Evolutionary conservation across 2,888 invertebrate species (phyloP).

Genomic region (Ferrisia virgata): DNA sequence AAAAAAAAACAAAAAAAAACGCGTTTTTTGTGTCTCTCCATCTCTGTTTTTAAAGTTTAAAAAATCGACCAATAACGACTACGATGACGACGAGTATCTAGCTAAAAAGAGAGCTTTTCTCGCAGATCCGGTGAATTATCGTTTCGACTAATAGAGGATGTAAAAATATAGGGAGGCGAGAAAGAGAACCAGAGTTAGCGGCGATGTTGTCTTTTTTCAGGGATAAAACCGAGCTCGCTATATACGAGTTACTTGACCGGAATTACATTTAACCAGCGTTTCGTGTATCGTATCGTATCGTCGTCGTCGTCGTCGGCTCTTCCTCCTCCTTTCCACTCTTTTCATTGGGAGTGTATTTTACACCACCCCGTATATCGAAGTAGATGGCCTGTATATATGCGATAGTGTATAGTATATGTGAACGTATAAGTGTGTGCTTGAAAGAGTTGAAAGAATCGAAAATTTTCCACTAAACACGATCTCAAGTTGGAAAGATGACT

Average conservation of each 20-base stretch:
- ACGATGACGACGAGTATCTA: background rate
- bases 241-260: background rate
- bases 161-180: background rate
- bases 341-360: too few relatives aligned
- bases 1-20: background rate
- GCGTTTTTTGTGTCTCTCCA: background rate
- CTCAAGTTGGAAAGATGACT: too few relatives aligned
- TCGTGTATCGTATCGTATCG: background rate
- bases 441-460: too few relatives aligned
- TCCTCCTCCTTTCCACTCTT: too few relatives aligned
- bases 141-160: background rate
- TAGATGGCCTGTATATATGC: too few relatives aligned
- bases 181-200: background rate
- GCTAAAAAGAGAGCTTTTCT: background rate
- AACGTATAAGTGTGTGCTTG: too few relatives aligned
- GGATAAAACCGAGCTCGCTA: background rate
- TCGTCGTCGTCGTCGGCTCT: too few relatives aligned
- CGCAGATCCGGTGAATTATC: background rate
- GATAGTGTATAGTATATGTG: too few relatives aligned
- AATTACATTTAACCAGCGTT: background rate
- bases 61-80: background rate
- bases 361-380: too few relatives aligned
- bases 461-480: too few relatives aligned
- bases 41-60: background rate
- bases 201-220: background rate